A percentile compares a stretch with the other conserved stretches of the same genome.
These are phyloP conservation scores for Paradisaea rubra DNA, from an alignment of 2,113 vertebrate genomes.

Conservation along the genomic window DNA sequence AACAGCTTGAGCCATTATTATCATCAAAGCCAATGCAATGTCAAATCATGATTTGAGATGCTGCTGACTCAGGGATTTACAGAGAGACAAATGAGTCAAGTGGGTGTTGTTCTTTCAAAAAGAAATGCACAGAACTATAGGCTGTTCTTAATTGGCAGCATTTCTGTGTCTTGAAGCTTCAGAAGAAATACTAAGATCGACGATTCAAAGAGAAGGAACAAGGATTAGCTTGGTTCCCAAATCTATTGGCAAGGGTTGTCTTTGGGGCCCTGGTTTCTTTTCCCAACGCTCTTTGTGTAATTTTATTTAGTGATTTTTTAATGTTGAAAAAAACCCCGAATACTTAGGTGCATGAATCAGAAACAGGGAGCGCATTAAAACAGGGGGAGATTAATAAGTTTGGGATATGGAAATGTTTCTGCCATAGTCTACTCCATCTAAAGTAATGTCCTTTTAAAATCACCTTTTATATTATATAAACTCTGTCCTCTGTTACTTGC, in stretches of 20 bases:
- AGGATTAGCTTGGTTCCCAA: not conserved
- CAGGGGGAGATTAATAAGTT: not conserved
- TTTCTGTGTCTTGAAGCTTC: not conserved
- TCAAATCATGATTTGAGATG: slow-evolving; percentile 33
- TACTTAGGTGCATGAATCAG: not conserved
- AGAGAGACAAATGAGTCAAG: slow-evolving; percentile 45
- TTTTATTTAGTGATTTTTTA: not conserved
- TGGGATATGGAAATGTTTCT: not conserved
- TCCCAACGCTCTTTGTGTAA: not conserved
- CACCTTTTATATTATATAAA: not conserved
- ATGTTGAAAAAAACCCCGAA: accelerated
- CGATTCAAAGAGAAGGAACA: not conserved
- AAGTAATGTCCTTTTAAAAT: not conserved
- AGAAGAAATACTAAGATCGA: not conserved
- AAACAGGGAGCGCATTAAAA: not conserved
- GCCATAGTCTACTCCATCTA: not conserved
- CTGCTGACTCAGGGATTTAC: slow-evolving; percentile 43
- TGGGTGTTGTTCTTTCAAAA: not conserved
- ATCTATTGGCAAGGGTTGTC: not conserved
- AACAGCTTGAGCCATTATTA: not conserved
- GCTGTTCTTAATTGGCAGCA: not conserved
- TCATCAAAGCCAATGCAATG: not conserved
- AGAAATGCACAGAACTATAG: not conserved
- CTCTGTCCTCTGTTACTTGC: not conserved
- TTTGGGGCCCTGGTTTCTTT: not conserved